Evolutionary conservation across 2,888 invertebrate species (phyloP).

Genomic region (Lasioglossum zephyrum): DNA sequence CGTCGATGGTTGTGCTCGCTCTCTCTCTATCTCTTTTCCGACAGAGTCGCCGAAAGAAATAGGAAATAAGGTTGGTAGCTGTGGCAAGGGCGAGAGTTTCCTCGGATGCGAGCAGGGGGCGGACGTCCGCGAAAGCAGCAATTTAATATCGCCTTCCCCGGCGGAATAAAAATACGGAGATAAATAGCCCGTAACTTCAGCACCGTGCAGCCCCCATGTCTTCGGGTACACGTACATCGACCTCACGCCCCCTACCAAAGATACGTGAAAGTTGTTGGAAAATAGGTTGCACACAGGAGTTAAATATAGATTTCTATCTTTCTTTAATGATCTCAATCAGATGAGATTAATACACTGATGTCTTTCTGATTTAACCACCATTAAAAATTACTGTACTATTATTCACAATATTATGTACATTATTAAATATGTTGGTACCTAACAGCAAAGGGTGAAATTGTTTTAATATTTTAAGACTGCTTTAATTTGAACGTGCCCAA

Average conservation of each 20-base stretch:
- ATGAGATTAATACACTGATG: too few species aligned
- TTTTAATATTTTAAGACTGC: too few species aligned
- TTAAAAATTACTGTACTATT: too few species aligned
- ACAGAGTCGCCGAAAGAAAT: not conserved
- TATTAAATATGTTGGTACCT: too few species aligned
- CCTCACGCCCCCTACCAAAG: not conserved
- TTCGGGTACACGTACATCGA: not conserved
- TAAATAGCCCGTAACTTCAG: conserved; percentile 74
- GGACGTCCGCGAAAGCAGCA: conserved; percentile 75
- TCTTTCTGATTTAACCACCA: too few species aligned
- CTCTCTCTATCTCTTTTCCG: not conserved
- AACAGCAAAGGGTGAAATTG: too few species aligned
- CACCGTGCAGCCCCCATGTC: not conserved
- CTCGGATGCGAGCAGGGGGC: conserved; percentile 42
- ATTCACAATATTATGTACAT: too few species aligned
- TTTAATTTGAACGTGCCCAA: too few species aligned
- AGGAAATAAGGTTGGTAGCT: not conserved
- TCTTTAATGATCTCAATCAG: too few species aligned
- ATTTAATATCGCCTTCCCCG: conserved; percentile 80
- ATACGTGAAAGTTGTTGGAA: not conserved
- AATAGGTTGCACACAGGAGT: not conserved
- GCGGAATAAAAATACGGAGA: conserved; percentile 80
- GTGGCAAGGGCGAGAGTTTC: not conserved
- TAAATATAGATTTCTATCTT: too few species aligned
- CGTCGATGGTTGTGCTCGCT: not conserved